phyloP scores from a whole-genome alignment of 2,113 vertebrate genomes.

The Hiodon tergisus region DNA sequence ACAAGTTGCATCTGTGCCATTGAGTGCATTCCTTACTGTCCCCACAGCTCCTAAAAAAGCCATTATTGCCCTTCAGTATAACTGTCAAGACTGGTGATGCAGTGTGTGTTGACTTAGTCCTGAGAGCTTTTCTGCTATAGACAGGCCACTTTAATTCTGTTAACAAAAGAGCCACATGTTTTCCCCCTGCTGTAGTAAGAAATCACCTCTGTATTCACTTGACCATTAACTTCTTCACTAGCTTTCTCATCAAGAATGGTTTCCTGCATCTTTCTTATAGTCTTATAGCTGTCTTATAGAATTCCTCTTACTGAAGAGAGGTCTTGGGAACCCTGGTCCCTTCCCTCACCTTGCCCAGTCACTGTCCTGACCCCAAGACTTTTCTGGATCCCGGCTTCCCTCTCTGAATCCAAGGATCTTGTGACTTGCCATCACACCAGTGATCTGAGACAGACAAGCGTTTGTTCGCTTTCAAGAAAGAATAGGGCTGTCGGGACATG shows the following conservation, averaged over 20 bases:
- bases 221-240: background rate
- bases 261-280: background rate
- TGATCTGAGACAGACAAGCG: background rate
- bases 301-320: too few species aligned
- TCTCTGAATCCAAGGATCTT: background rate
- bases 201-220: conserved; percentile 12
- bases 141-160: background rate
- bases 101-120: background rate
- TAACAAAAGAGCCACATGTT: conserved; percentile 4
- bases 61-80: conserved; percentile 4
- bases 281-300: background rate
- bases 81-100: conserved; percentile 3
- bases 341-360: background rate
- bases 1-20: too few species aligned
- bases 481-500: background rate
- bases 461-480: background rate
- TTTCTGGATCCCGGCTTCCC: background rate
- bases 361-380: background rate
- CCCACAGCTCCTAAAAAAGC: background rate
- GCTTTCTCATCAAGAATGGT: background rate
- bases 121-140: conserved; percentile 3
- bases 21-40: background rate
- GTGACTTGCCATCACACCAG: background rate
- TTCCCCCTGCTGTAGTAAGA: background rate
- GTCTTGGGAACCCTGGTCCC: background rate